Percentiles rank a stretch among this genome's conserved stretches.
Evolutionary conservation across 2,113 vertebrate species (phyloP).

Genomic region (Myotis lucifugus): DNA sequence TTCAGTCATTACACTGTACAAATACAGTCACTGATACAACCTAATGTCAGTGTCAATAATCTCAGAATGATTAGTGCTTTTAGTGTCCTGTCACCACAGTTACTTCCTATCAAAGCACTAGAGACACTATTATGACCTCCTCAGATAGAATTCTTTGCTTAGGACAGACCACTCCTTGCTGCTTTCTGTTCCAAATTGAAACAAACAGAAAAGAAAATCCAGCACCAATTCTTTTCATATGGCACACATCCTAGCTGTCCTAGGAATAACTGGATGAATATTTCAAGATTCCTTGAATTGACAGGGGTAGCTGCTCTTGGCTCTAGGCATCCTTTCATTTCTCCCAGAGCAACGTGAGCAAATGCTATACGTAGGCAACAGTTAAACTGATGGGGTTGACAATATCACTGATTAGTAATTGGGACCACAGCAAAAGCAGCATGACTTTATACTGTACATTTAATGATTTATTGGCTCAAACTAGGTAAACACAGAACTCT

Average conservation of each 20-base stretch:
- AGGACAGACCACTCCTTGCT: neutral
- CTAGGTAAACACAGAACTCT: neutral
- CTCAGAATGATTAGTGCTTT: neutral
- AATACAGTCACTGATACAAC: neutral
- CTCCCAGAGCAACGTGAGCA: neutral
- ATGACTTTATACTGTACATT: neutral
- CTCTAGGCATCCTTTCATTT: neutral
- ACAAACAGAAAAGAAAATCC: neutral
- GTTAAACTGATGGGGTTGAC: neutral
- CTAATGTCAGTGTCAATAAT: neutral
- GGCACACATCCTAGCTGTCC: neutral
- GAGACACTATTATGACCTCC: too few species aligned
- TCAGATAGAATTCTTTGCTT: neutral
- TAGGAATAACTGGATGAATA: neutral
- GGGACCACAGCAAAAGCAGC: fast-evolving
- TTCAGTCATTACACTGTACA: neutral
- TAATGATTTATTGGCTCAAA: neutral
- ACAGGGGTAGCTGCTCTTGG: neutral
- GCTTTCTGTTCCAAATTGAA: neutral
- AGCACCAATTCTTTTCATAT: neutral
- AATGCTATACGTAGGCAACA: neutral
- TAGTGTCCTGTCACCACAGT: neutral
- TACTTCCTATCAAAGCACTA: neutral
- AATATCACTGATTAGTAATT: neutral
- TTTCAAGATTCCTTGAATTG: neutral